Evolutionary conservation across 2,888 invertebrate species (phyloP).

Genomic region (Stomorhina lunata): DNA sequence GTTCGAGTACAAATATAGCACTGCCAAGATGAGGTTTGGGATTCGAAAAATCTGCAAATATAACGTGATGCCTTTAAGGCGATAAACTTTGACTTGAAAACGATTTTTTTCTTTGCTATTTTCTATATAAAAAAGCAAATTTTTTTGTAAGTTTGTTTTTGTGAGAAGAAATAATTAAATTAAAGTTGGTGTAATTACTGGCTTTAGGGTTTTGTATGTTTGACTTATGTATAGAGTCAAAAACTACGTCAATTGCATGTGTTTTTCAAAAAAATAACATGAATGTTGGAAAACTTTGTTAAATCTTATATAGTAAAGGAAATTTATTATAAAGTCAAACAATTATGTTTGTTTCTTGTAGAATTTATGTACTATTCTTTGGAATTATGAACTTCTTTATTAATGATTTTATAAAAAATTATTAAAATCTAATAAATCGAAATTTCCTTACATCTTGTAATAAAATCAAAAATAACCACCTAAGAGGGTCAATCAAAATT

Average conservation of each 20-base stretch:
- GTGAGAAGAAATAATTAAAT: conserved; percentile 22
- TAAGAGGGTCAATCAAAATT: too few relatives aligned
- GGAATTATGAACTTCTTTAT: too few relatives aligned
- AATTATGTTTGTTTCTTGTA: too few relatives aligned
- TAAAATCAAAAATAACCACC: too few relatives aligned
- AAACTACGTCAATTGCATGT: not conserved
- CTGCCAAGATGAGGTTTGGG: not conserved
- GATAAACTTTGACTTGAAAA: conserved; percentile 60
- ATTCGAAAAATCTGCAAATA: not conserved
- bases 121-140: not conserved
- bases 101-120: not conserved
- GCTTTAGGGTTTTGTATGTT: not conserved
- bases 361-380: too few relatives aligned
- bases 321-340: too few relatives aligned
- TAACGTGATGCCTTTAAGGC: conserved; percentile 54
- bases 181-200: not conserved
- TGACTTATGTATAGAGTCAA: too few relatives aligned
- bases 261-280: not conserved
- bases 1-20: too few relatives aligned
- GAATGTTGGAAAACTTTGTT: not conserved
- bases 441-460: too few relatives aligned
- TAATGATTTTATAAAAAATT: too few relatives aligned
- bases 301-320: not conserved
- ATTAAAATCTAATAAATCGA: too few relatives aligned
- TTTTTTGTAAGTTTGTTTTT: conserved; percentile 10